Percentiles rank a stretch among this genome's conserved stretches.
Evolutionary conservation across 2,888 invertebrate species (phyloP).

Genomic region (Laspeyria flexula): DNA sequence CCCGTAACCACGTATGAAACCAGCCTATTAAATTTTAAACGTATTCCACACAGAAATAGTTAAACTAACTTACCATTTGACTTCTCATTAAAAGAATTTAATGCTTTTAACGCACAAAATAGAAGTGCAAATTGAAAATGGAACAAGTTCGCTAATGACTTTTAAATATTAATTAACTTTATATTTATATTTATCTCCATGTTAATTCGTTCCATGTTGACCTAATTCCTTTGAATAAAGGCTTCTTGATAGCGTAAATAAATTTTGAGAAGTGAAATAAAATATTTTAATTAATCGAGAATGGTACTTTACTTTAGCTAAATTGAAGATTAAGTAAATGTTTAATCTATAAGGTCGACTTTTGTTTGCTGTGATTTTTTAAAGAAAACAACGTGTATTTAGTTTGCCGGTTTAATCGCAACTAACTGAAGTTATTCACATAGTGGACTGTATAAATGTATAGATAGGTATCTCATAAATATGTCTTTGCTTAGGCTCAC

Average conservation of each 20-base stretch:
- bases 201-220: constrained; percentile 23
- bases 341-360: too few species aligned
- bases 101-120: constrained; percentile 44
- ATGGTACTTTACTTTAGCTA: too few species aligned
- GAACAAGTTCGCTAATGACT: constrained; percentile 52
- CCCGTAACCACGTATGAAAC: constrained; percentile 26
- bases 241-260: neutral
- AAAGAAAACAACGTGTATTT: too few species aligned
- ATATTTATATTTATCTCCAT: constrained; percentile 35
- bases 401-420: too few species aligned
- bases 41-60: constrained; percentile 43
- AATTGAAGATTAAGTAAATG: too few species aligned
- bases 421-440: too few species aligned
- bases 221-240: neutral
- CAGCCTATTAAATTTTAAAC: constrained; percentile 47
- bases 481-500: too few species aligned
- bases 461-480: too few species aligned
- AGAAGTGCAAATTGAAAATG: constrained; percentile 53
- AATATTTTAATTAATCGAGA: neutral
- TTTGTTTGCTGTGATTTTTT: too few species aligned
- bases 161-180: constrained; percentile 54
- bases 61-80: constrained; percentile 54
- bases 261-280: neutral
- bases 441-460: too few species aligned
- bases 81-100: constrained; percentile 57